These are phyloP conservation scores for Epinotia nisella DNA, from an alignment of 2,888 invertebrate genomes.

Conservation along the genomic window DNA sequence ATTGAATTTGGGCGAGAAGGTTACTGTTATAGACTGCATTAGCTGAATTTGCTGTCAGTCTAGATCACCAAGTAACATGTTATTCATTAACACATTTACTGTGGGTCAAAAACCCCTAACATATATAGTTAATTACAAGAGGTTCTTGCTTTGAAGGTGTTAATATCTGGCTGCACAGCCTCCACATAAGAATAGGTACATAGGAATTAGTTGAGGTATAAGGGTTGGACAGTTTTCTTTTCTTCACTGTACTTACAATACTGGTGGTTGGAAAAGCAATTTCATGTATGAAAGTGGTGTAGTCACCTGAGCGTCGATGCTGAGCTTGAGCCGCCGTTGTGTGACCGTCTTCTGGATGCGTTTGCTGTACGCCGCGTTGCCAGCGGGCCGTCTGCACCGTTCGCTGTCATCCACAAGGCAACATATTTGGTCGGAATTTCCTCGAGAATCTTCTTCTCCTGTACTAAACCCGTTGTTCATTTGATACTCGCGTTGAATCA, in stretches of 20 bases:
- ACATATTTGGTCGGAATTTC: conserved; percentile 95
- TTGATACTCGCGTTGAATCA: conserved; percentile 85
- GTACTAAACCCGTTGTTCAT: conserved; percentile 96
- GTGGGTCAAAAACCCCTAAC: too few species aligned
- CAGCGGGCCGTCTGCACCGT: conserved; percentile 94
- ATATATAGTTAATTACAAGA: too few species aligned
- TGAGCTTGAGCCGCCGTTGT: conserved; percentile 94
- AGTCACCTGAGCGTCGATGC: conserved; percentile 88
- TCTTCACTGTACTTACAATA: neutral
- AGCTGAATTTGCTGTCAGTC: neutral
- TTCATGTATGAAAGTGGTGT: conserved; percentile 33
- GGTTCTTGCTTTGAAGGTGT: too few species aligned
- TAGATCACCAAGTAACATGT: too few species aligned
- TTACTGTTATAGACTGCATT: neutral
- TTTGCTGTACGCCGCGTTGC: conserved; percentile 98
- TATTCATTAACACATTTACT: too few species aligned
- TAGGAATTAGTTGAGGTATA: neutral
- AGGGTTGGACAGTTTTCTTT: neutral
- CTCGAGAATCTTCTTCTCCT: conserved; percentile 95
- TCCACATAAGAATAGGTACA: neutral
- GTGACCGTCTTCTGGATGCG: conserved; percentile 98
- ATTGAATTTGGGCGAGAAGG: neutral
- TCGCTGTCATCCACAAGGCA: conserved; percentile 96
- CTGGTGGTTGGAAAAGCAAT: neutral
- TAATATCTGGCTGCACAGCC: neutral